Evolutionary conservation across 2,888 invertebrate species (phyloP).

Genomic region (Hemaris fuciformis): DNA sequence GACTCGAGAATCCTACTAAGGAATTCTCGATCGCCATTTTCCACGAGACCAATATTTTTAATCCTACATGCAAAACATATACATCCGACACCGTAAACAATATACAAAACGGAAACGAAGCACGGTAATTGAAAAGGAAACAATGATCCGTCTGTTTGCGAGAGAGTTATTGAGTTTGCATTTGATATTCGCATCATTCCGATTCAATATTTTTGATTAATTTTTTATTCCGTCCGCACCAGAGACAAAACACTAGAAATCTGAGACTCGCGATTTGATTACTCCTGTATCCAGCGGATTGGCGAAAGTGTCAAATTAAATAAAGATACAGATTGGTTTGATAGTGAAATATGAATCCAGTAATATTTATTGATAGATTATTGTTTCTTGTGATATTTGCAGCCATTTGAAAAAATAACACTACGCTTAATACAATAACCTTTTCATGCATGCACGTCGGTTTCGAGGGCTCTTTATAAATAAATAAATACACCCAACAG

Average conservation of each 20-base stretch:
- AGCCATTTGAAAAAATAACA: no score
- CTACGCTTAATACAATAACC: no score
- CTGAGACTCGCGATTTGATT: neutral
- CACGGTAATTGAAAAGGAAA: slow-evolving; percentile 21
- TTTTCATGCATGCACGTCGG: no score
- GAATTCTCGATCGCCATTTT: no score
- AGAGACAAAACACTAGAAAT: neutral
- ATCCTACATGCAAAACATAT: neutral
- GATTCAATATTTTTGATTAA: neutral
- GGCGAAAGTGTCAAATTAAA: neutral
- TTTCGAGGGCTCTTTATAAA: no score
- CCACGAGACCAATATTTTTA: no score
- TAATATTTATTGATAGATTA: neutral
- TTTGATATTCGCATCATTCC: slow-evolving; percentile 20
- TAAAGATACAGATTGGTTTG: neutral
- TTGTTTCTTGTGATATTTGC: no score
- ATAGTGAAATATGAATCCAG: neutral
- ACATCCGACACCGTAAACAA: neutral
- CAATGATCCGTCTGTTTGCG: slow-evolving; percentile 23
- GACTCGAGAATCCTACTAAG: no score
- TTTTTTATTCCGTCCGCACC: neutral
- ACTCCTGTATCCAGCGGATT: neutral
- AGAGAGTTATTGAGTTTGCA: slow-evolving; percentile 26
- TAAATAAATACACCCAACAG: no score
- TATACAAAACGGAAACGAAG: neutral